A percentile compares a stretch with the other conserved stretches of the same genome.
Evolutionary conservation across 2,797 vertebrate species (phyloP).

Genomic region (Ctenopoma multispine): DNA sequence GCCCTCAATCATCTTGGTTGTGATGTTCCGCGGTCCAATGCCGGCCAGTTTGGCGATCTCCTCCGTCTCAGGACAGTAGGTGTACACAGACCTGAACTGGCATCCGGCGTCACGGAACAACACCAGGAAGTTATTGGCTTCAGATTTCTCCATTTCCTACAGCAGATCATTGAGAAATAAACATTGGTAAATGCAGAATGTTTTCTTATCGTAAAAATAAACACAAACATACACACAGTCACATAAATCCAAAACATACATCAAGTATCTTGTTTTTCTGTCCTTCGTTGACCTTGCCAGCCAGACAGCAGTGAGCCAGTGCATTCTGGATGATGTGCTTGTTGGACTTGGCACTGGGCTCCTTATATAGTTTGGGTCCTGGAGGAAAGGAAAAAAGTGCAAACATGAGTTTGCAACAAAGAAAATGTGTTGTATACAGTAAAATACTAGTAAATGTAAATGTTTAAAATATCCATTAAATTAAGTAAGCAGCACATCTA

Average conservation of each 20-base stretch:
- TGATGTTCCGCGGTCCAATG: conserved; percentile 94
- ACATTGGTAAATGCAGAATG: background rate
- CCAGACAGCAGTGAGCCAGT: conserved; percentile 95
- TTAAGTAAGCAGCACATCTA: background rate
- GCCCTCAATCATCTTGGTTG: conserved; percentile 95
- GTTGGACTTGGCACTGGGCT: conserved; percentile 98
- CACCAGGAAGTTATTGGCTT: conserved; percentile 96
- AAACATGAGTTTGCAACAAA: conserved; percentile 18
- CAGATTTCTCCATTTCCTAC: conserved; percentile 98
- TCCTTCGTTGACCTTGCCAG: conserved; percentile 97
- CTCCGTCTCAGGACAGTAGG: conserved; percentile 93
- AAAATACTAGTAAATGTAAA: background rate
- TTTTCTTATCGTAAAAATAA: background rate
- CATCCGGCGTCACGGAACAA: conserved; percentile 96
- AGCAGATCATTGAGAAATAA: background rate
- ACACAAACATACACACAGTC: background rate
- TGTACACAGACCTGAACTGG: conserved; percentile 96
- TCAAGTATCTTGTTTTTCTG: conserved; percentile 98
- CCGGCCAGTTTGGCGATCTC: conserved; percentile 94
- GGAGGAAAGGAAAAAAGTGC: conserved; percentile 27
- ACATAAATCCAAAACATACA: conserved; percentile 78
- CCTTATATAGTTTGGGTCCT: conserved; percentile 98
- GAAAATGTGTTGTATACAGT: background rate
- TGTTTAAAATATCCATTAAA: too few relatives aligned
- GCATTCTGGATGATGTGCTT: conserved; percentile 99